These are phyloP conservation scores for Elanoides forficatus DNA, from an alignment of 2,113 vertebrate genomes.

Conservation along the genomic window DNA sequence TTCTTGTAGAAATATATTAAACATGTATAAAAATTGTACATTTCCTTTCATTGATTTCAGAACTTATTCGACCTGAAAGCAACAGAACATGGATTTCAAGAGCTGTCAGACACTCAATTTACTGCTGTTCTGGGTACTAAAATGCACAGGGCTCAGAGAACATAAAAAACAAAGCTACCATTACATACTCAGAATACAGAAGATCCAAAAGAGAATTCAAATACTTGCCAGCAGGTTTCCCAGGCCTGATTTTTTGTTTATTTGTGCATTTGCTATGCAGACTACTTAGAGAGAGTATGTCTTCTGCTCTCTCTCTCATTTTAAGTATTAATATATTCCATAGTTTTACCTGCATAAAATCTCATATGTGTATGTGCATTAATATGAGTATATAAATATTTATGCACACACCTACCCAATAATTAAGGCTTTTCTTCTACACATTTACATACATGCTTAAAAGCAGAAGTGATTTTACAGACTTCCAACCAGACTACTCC, in stretches of 20 bases:
- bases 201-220: background rate
- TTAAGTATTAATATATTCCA: background rate
- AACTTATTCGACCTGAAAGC: conserved; percentile 46
- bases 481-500: background rate
- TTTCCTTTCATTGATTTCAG: conserved; percentile 57
- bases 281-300: background rate
- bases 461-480: background rate
- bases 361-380: background rate
- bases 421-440: background rate
- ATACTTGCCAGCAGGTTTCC: background rate
- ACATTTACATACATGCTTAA: background rate
- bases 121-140: conserved; percentile 23
- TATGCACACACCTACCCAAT: background rate
- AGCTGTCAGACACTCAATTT: conserved; percentile 62
- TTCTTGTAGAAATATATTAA: conserved; percentile 60
- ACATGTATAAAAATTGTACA: conserved; percentile 39
- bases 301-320: background rate
- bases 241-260: background rate
- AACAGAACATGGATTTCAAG: conserved; percentile 35
- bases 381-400: background rate
- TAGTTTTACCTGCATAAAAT: background rate
- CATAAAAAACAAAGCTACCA: conserved; percentile 23
- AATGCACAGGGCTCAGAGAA: background rate
- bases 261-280: background rate
- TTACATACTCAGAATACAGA: conserved; percentile 28